These are phyloP conservation scores for Andrena marginata DNA, from an alignment of 2,888 invertebrate genomes.

Conservation along the genomic window DNA sequence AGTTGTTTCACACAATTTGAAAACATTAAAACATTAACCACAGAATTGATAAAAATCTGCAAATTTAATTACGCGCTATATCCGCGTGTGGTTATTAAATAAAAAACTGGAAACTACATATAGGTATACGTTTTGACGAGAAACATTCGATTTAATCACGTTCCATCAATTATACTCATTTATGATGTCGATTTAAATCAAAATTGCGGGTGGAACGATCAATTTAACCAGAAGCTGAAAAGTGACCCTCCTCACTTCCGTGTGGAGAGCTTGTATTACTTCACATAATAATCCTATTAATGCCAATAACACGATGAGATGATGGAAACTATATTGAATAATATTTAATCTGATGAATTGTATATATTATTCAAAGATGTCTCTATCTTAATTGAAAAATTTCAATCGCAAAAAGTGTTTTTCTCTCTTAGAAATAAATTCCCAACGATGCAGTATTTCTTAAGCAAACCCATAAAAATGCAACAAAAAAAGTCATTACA, in stretches of 20 bases:
- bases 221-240: slow-evolving; percentile 15
- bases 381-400: too few relatives aligned
- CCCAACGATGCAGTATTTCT: too few relatives aligned
- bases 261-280: slow-evolving; percentile 3
- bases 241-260: slow-evolving; percentile 19
- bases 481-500: too few relatives aligned
- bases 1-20: too few relatives aligned
- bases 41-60: not conserved
- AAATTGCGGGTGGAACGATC: slow-evolving; percentile 11
- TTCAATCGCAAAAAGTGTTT: too few relatives aligned
- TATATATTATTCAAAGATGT: too few relatives aligned
- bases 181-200: slow-evolving; percentile 20
- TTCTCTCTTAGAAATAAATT: too few relatives aligned
- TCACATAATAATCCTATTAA: slow-evolving; percentile 24
- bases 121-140: too few relatives aligned
- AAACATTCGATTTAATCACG: not conserved
- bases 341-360: too few relatives aligned
- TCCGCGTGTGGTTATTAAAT: not conserved
- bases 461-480: too few relatives aligned
- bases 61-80: not conserved
- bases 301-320: not conserved
- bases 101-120: not conserved
- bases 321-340: slow-evolving; percentile 22
- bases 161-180: slow-evolving; percentile 8
- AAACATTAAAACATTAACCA: not conserved